Percentiles rank a stretch among this genome's conserved stretches.
Conservation (phyloP, 2,113 vertebrate genomes). For the Axis porcinus region DNA sequence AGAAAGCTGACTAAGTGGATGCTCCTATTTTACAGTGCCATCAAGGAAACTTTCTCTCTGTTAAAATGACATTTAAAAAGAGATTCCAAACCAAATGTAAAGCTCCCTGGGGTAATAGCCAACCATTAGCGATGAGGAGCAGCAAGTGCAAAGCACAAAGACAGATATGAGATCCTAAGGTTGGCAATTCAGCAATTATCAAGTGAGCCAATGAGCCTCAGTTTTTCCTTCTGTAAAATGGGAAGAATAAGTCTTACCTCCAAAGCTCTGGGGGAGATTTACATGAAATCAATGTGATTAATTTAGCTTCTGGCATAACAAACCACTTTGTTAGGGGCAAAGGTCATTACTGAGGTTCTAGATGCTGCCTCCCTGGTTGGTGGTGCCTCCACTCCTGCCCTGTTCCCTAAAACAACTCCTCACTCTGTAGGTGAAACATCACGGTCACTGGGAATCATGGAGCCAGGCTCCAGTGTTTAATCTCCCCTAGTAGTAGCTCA, state of each 20-base stretch:
- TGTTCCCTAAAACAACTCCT: not conserved
- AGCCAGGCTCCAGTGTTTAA: too few relatives aligned
- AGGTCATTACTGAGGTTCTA: not conserved
- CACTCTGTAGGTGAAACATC: not conserved
- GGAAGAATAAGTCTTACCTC: not conserved
- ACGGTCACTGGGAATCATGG: not conserved
- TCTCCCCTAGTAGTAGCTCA: not conserved
- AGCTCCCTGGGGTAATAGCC: not conserved
- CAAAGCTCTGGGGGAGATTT: not conserved
- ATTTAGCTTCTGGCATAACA: not conserved
- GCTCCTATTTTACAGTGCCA: not conserved
- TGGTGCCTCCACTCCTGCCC: accelerated
- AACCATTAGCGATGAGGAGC: not conserved
- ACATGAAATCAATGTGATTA: not conserved
- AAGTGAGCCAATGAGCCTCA: not conserved
- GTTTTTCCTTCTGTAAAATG: slow-evolving; percentile 12
- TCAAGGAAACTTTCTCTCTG: not conserved
- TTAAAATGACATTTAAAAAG: not conserved
- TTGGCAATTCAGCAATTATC: not conserved
- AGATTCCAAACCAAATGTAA: not conserved
- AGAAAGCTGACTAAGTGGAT: not conserved
- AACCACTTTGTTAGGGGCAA: not conserved
- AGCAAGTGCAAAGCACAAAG: not conserved
- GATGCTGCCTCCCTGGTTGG: too few relatives aligned
- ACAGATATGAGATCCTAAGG: not conserved